Evolutionary conservation across 2,888 invertebrate species (phyloP).

Genomic region (Rotaria sp.): DNA sequence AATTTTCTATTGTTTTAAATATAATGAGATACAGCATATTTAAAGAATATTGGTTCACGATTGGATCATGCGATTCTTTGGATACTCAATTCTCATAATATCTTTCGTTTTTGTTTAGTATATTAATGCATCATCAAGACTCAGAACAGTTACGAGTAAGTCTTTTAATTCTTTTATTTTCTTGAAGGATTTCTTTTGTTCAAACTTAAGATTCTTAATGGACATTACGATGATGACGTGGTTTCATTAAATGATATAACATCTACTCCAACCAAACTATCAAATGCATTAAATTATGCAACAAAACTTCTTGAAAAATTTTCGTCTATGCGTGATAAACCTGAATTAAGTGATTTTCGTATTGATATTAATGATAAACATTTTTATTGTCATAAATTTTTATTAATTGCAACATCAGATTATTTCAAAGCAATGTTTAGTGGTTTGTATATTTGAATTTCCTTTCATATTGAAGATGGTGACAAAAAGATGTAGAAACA

Average conservation of each 20-base stretch:
- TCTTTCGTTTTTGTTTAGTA: no score
- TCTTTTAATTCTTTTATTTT: neutral
- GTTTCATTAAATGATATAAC: neutral
- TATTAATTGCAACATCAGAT: neutral
- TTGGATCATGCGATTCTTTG: no score
- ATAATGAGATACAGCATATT: no score
- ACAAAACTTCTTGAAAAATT: conserved; percentile 1
- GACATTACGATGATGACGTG: neutral
- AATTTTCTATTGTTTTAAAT: no score
- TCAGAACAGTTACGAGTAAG: neutral
- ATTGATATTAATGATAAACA: neutral
- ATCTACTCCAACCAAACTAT: neutral
- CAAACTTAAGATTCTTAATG: neutral
- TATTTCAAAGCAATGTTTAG: conserved; percentile 20
- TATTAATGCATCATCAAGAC: neutral
- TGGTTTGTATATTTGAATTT: neutral
- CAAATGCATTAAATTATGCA: neutral
- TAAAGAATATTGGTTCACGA: no score
- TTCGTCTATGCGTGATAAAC: neutral
- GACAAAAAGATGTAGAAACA: no score
- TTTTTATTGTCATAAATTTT: neutral
- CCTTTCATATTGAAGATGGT: neutral
- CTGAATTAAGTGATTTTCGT: conserved; percentile 11
- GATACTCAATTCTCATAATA: no score
- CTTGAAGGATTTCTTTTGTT: neutral